These are phyloP conservation scores for Pleuronectes platessa DNA, from an alignment of 2,113 vertebrate genomes.

Conservation along the genomic window DNA sequence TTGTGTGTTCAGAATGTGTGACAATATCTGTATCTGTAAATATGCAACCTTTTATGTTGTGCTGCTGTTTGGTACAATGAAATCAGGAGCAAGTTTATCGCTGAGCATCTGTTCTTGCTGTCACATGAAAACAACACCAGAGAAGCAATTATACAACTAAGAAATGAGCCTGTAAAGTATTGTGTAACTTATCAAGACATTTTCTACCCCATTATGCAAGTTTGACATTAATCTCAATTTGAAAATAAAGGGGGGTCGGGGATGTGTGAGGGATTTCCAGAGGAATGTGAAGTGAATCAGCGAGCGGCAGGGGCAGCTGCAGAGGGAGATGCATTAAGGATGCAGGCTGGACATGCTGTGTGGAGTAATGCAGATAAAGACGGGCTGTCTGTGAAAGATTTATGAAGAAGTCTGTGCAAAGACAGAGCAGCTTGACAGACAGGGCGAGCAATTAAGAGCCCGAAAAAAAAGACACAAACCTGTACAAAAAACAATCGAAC, in stretches of 20 bases:
- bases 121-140: neutral
- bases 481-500: neutral
- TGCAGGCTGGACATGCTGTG: conserved; percentile 13
- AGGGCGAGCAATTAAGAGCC: conserved; percentile 17
- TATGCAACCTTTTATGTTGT: conserved; percentile 8
- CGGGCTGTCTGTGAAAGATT: conserved; percentile 24
- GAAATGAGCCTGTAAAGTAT: neutral
- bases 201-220: conserved; percentile 13
- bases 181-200: neutral
- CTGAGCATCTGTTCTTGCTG: conserved; percentile 26
- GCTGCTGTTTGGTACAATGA: conserved; percentile 10
- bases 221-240: conserved; percentile 5
- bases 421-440: conserved; percentile 13
- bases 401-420: conserved; percentile 21
- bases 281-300: conserved; percentile 17
- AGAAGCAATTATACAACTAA: neutral
- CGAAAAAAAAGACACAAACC: conserved; percentile 15
- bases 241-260: conserved; percentile 7
- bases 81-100: conserved; percentile 41
- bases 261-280: conserved; percentile 24
- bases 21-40: too few species aligned
- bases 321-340: neutral
- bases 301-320: conserved; percentile 10
- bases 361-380: conserved; percentile 30
- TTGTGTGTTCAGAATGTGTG: too few species aligned